Conservation (phyloP, 2,797 vertebrate genomes). For the Melanotaenia parkinsoni region DNA sequence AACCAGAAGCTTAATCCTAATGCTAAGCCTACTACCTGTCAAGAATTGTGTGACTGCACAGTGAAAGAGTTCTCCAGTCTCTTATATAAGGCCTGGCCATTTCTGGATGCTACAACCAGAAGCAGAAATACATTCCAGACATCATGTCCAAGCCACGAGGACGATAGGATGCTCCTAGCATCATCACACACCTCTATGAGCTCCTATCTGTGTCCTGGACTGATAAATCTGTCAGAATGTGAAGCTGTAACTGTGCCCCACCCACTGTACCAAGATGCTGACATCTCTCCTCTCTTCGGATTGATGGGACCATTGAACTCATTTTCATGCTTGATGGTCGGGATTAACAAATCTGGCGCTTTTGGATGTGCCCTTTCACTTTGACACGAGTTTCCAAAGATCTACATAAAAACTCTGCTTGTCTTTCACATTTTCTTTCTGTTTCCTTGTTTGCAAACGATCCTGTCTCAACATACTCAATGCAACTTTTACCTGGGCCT, state of each 20-base stretch:
- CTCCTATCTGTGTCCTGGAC: neutral
- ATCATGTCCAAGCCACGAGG: neutral
- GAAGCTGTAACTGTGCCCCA: neutral
- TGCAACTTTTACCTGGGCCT: constrained; percentile 61
- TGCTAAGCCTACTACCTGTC: constrained; percentile 81
- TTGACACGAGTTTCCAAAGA: neutral
- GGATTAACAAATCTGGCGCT: neutral
- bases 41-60: constrained; percentile 75
- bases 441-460: constrained; percentile 44
- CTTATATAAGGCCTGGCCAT: constrained; percentile 67
- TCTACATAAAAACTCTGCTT: neutral
- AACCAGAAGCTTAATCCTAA: constrained; percentile 75
- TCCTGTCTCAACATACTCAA: constrained; percentile 45
- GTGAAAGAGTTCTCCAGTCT: constrained; percentile 57
- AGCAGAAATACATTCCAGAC: constrained; percentile 23
- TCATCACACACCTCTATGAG: neutral
- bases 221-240: neutral
- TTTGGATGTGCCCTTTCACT: neutral
- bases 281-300: too few species aligned
- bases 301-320: neutral
- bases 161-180: neutral
- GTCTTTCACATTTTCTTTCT: too few species aligned
- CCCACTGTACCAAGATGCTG: neutral
- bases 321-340: neutral
- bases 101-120: constrained; percentile 33